Conservation (phyloP, 2,888 invertebrate genomes). For the Arge pagana region DNA sequence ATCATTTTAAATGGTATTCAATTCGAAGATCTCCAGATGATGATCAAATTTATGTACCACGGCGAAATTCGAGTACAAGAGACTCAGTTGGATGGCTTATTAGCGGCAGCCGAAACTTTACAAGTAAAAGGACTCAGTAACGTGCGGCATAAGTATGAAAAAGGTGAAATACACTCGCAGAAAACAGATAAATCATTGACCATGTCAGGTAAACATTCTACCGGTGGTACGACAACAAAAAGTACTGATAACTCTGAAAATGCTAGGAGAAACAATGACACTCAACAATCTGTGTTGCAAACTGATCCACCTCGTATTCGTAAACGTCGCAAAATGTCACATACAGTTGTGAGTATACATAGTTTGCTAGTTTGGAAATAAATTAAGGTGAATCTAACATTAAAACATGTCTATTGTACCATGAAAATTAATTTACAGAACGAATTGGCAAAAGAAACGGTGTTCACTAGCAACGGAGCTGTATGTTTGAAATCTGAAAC, state of each 20-base stretch:
- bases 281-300: too few relatives aligned
- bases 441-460: constrained; percentile 35
- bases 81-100: constrained; percentile 55
- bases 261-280: constrained; percentile 6
- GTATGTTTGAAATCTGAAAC: constrained; percentile 27
- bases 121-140: constrained; percentile 60
- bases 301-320: constrained; percentile 25
- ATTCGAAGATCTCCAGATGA: constrained; percentile 55
- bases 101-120: constrained; percentile 57
- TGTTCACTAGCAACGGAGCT: constrained; percentile 31
- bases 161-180: constrained; percentile 33
- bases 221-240: neutral
- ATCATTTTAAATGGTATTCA: constrained; percentile 59
- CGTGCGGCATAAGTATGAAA: constrained; percentile 48
- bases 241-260: neutral
- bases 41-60: constrained; percentile 60
- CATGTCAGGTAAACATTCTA: neutral
- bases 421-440: constrained; percentile 27
- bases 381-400: neutral
- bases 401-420: neutral
- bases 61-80: constrained; percentile 61
- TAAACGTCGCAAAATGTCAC: constrained; percentile 34
- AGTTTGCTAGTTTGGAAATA: neutral
- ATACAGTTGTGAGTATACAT: constrained; percentile 28
- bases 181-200: constrained; percentile 5